Percentiles rank a stretch among this genome's conserved stretches.
These are phyloP conservation scores for Boleophthalmus pectinirostris DNA, from an alignment of 2,113 vertebrate genomes.

Conservation along the genomic window DNA sequence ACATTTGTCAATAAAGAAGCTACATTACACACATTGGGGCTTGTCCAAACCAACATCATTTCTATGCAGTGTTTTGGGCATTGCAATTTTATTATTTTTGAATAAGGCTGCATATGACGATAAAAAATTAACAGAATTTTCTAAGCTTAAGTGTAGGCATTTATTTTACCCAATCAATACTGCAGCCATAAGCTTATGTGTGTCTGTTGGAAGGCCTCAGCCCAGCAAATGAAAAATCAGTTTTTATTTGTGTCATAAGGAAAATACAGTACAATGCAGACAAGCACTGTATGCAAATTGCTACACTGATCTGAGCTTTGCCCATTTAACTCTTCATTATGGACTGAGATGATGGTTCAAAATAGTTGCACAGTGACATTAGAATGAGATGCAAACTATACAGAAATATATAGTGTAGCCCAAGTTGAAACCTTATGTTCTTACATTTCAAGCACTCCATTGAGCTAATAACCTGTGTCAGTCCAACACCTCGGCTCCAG, in stretches of 20 bases:
- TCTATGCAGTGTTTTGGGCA: background rate
- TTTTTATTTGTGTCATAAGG: background rate
- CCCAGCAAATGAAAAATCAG: background rate
- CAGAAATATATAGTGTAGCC: background rate
- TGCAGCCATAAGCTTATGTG: background rate
- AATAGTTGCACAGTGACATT: background rate
- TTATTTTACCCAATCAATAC: background rate
- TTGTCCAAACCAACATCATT: background rate
- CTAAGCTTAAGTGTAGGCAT: background rate
- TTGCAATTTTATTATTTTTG: background rate
- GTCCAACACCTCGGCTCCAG: background rate
- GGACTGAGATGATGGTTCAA: background rate
- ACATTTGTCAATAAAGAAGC: conserved; percentile 36
- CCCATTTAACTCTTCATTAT: too few species aligned
- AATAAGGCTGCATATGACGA: background rate
- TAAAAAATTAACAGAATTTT: background rate
- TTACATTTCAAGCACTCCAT: background rate
- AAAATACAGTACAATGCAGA: background rate
- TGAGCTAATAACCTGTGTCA: conserved; percentile 22
- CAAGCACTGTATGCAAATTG: background rate
- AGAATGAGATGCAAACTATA: background rate
- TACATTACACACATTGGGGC: conserved; percentile 10
- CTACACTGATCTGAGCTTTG: background rate
- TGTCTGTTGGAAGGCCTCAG: background rate
- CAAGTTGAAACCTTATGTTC: background rate